Conservation (phyloP, 2,888 invertebrate species). For the Limnephilus rhombicus region DNA sequence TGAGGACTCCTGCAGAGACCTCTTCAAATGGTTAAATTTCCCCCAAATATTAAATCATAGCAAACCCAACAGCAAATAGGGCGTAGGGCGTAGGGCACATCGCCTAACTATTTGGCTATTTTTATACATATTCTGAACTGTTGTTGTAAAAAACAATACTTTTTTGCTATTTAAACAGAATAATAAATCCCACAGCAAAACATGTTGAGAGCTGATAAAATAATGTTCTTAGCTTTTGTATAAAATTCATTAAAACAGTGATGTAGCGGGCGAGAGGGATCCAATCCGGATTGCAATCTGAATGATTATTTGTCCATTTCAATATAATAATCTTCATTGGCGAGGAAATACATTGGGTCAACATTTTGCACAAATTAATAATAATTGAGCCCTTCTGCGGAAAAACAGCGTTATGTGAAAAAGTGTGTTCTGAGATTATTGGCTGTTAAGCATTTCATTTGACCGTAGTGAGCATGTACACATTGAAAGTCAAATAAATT, state of each 20-base stretch:
- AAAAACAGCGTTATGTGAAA: too few species aligned
- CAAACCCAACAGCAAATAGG: background rate
- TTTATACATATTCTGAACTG: conserved; percentile 44
- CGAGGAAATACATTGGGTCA: background rate
- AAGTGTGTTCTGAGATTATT: too few species aligned
- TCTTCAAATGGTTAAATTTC: conserved; percentile 15
- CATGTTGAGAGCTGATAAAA: background rate
- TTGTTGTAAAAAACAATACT: background rate
- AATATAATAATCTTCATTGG: background rate
- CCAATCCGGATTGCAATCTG: background rate
- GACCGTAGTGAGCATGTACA: too few species aligned
- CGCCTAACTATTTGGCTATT: conserved; percentile 33
- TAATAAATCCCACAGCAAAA: background rate
- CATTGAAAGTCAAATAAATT: too few species aligned
- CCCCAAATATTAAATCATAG: conserved; percentile 17
- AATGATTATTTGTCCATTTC: conserved; percentile 9
- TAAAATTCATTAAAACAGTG: background rate
- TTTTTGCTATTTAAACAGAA: conserved; percentile 10
- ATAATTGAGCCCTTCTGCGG: too few species aligned
- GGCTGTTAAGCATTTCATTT: too few species aligned
- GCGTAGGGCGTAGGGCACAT: background rate
- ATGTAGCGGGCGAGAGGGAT: background rate
- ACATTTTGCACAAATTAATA: background rate
- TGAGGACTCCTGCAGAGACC: conserved; percentile 13
- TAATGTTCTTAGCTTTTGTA: conserved; percentile 43